Conservation (phyloP, 1,140 invertebrate species). For the Chrysoperla carnea region DNA sequence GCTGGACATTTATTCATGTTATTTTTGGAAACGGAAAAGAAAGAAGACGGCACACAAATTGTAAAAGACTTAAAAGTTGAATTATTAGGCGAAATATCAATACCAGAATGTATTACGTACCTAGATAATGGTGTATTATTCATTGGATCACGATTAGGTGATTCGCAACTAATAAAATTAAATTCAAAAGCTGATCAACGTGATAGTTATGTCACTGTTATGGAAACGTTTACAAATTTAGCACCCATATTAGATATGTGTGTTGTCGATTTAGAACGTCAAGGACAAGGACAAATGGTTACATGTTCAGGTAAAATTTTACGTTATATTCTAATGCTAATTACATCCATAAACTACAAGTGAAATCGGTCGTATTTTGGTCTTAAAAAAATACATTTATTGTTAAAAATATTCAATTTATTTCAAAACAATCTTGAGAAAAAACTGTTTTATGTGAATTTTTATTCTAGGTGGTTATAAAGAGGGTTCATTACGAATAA, state of each 20-base stretch:
- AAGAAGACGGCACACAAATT: constrained; percentile 49
- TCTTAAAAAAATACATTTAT: no score
- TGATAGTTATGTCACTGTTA: constrained; percentile 78
- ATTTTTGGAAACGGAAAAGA: constrained; percentile 74
- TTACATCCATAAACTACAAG: no score
- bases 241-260: constrained; percentile 97
- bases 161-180: constrained; percentile 89
- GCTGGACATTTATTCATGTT: constrained; percentile 92
- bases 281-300: constrained; percentile 95
- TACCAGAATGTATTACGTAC: constrained; percentile 97
- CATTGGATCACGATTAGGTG: constrained; percentile 88
- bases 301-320: constrained; percentile 71
- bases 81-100: constrained; percentile 80
- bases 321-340: background rate
- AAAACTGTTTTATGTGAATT: no score
- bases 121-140: constrained; percentile 97
- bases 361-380: no score
- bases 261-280: constrained; percentile 87
- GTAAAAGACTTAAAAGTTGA: constrained; percentile 90
- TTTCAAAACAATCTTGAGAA: no score
- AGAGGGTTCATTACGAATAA: constrained; percentile 92
- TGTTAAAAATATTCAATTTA: no score
- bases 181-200: constrained; percentile 70
- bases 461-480: constrained; percentile 66
- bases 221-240: constrained; percentile 94